Conservation (phyloP, 2,113 vertebrate species). For the Crotalus tigris region DNA sequence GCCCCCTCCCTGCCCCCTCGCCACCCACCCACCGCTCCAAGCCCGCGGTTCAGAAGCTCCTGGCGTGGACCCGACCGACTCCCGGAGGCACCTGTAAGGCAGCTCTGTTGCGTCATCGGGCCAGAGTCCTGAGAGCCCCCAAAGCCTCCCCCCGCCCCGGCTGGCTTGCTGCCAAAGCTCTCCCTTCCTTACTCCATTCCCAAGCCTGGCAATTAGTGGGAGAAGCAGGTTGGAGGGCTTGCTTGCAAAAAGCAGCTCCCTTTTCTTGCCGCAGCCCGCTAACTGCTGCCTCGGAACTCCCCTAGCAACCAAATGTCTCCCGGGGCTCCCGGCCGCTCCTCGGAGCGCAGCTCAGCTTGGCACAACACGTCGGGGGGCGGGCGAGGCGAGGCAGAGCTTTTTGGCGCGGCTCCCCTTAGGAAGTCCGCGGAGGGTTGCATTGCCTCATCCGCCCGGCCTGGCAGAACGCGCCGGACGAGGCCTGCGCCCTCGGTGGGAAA, state of each 20-base stretch:
- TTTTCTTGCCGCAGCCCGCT: background rate
- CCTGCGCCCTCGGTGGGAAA: background rate
- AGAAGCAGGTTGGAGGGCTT: background rate
- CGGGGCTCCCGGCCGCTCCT: background rate
- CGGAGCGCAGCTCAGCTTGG: background rate
- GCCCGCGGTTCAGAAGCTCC: background rate
- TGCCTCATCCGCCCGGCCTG: background rate
- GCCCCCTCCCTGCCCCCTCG: too few species aligned
- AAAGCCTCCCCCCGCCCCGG: background rate
- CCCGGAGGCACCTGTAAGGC: background rate
- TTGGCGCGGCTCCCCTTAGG: background rate
- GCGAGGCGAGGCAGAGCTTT: background rate
- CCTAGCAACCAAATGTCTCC: constrained; percentile 27
- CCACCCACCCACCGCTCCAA: too few species aligned
- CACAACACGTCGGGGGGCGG: background rate
- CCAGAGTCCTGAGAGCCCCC: constrained; percentile 2
- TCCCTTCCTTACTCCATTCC: background rate
- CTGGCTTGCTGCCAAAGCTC: constrained; percentile 6
- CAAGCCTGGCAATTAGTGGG: constrained; percentile 4
- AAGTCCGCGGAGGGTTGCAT: background rate
- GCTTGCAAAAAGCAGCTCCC: background rate
- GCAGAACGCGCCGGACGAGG: background rate
- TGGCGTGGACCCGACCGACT: background rate
- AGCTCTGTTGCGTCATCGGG: background rate
- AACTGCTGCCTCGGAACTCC: constrained; percentile 14